These are phyloP conservation scores for Antitype chi DNA, from an alignment of 2,888 invertebrate genomes.

Conservation along the genomic window DNA sequence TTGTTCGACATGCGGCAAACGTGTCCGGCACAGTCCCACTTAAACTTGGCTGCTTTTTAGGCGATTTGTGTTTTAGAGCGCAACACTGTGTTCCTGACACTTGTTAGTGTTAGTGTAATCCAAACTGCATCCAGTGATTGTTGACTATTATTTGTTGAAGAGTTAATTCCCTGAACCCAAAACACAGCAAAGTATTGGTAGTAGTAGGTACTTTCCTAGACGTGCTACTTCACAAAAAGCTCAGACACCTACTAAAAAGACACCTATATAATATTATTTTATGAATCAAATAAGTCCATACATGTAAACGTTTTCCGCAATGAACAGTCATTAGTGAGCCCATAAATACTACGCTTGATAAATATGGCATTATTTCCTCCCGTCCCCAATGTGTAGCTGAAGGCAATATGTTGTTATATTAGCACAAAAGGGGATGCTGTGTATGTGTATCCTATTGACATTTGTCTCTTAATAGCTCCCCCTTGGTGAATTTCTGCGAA, in stretches of 20 bases:
- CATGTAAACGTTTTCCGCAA: slow-evolving; percentile 23
- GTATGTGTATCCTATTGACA: slow-evolving; percentile 33
- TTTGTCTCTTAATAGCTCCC: slow-evolving; percentile 30
- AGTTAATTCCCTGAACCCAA: not conserved
- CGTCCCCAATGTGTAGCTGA: slow-evolving; percentile 33
- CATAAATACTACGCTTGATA: slow-evolving; percentile 47
- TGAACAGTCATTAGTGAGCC: slow-evolving; percentile 33
- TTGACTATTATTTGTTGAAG: too few species aligned
- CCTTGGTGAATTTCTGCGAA: slow-evolving; percentile 16
- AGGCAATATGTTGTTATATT: slow-evolving; percentile 50
- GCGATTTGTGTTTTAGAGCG: too few species aligned
- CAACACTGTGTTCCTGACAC: too few species aligned
- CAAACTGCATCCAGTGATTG: too few species aligned
- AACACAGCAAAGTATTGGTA: not conserved
- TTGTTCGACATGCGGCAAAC: too few species aligned
- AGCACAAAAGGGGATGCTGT: slow-evolving; percentile 34
- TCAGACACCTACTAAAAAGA: not conserved
- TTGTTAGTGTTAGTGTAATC: too few species aligned
- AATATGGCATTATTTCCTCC: slow-evolving; percentile 40
- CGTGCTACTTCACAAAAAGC: too few species aligned
- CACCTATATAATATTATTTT: not conserved
- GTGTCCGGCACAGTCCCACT: too few species aligned
- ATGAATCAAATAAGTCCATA: not conserved
- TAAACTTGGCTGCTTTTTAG: too few species aligned
- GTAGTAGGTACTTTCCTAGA: too few species aligned